phyloP scores from a whole-genome alignment of 1,140 invertebrate species.

The Neomicropteryx cornuta region DNA sequence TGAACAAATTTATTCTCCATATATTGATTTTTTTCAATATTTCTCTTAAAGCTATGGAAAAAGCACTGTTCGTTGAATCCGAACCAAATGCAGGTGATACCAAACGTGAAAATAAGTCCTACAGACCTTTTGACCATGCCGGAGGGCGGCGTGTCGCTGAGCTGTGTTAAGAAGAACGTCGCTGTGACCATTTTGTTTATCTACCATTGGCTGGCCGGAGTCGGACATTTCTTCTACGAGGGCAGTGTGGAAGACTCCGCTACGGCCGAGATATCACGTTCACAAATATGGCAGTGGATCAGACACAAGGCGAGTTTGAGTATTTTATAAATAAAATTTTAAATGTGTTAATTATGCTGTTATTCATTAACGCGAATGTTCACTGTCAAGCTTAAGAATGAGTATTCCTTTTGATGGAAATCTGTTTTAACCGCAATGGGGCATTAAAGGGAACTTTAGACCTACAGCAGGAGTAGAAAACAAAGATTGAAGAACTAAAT shows the following conservation, averaged over 20 bases:
- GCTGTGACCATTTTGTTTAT: conserved; percentile 53
- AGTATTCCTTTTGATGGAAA: no score
- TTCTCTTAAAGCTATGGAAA: conserved; percentile 42
- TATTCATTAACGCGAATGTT: not conserved
- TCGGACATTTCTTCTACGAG: conserved; percentile 53
- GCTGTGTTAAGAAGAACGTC: conserved; percentile 53
- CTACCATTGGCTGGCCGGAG: conserved; percentile 54
- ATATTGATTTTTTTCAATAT: conserved; percentile 7
- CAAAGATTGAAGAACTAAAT: no score
- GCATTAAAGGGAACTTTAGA: conserved; percentile 2
- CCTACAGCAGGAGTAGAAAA: no score
- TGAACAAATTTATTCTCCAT: no score
- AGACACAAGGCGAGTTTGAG: conserved; percentile 41
- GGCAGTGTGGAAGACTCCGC: conserved; percentile 62
- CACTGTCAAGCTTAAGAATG: not conserved
- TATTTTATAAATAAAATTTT: conserved; percentile 3
- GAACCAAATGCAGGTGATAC: conserved; percentile 32
- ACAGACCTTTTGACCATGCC: no score
- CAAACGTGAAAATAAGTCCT: conserved; percentile 23
- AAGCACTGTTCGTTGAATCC: conserved; percentile 25
- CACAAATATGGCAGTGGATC: conserved; percentile 67
- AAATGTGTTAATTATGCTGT: not conserved
- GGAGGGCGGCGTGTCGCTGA: conserved; percentile 44
- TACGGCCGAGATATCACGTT: conserved; percentile 61
- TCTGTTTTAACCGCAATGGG: no score